A percentile compares a stretch with the other conserved stretches of the same genome.
Evolutionary conservation across 2,113 vertebrate genomes (phyloP).

Genomic region (Abramis brama): DNA sequence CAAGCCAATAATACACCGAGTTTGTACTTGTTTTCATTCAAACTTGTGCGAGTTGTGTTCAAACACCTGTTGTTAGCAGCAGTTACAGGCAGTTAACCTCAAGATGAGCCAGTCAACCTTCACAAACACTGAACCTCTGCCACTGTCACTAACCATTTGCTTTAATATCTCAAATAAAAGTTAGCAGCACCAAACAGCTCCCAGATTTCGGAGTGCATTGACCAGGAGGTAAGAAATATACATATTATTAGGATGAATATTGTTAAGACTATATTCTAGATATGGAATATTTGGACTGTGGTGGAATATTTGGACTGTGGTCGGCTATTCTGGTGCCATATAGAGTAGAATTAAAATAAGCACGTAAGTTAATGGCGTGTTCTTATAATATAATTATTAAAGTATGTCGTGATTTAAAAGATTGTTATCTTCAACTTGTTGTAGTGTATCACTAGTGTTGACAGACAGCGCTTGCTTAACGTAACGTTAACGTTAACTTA

Average conservation of each 20-base stretch:
- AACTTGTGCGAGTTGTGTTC: conserved; percentile 33
- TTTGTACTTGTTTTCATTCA: conserved; percentile 49
- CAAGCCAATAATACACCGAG: not conserved
- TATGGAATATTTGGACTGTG: not conserved
- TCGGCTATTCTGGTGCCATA: too few relatives aligned
- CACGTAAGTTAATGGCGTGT: not conserved
- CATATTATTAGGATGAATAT: not conserved
- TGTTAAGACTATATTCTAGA: not conserved
- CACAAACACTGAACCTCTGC: conserved; percentile 60
- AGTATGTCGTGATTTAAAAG: not conserved
- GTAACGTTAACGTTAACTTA: too few relatives aligned
- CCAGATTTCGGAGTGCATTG: conserved; percentile 12
- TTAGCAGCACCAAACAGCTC: not conserved
- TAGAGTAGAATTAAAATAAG: not conserved
- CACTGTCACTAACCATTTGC: conserved; percentile 57
- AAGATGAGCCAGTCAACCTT: conserved; percentile 74
- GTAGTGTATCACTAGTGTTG: not conserved
- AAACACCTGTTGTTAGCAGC: conserved; percentile 71
- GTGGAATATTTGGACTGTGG: not conserved
- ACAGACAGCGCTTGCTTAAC: not conserved
- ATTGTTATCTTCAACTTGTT: not conserved
- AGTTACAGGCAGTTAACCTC: conserved; percentile 81
- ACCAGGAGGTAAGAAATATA: conserved; percentile 13
- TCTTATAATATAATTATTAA: not conserved
- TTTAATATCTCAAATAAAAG: conserved; percentile 31